Evolutionary conservation across 37 sponge, comb jelly and placozoan genomes (phyloP).

Genomic region (Eunapius fragilis): DNA sequence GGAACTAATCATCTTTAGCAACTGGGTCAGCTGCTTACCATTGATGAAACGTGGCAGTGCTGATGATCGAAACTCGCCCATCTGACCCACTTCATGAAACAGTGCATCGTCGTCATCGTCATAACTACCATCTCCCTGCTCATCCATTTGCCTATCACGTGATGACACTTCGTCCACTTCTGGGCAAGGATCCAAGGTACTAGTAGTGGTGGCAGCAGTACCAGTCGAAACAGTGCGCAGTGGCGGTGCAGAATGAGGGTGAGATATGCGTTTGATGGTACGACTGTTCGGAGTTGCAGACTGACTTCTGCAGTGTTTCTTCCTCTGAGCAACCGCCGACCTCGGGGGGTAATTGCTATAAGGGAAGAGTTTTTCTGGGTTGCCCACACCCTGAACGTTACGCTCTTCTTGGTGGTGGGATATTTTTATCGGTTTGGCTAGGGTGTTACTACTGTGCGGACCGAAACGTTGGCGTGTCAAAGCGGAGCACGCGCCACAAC

Average conservation of each 20-base stretch:
- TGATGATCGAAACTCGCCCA: background rate
- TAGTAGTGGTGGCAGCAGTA: background rate
- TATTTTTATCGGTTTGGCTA: constrained; percentile 20
- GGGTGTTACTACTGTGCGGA: background rate
- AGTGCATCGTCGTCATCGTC: background rate
- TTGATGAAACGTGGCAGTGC: background rate
- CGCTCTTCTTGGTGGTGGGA: constrained; percentile 16
- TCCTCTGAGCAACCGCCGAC: constrained; percentile 1
- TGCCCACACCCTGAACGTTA: constrained; percentile 40
- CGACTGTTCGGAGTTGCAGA: background rate
- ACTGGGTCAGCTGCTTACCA: background rate
- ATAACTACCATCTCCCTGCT: background rate
- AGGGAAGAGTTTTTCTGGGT: constrained; percentile 69
- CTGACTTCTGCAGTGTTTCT: background rate
- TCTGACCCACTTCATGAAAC: background rate
- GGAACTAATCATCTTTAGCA: background rate
- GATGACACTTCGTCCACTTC: background rate
- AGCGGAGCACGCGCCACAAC: background rate
- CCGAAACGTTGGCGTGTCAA: background rate
- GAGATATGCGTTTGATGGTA: background rate
- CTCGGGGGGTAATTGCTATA: constrained; percentile 65
- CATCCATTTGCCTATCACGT: background rate
- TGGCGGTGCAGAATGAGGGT: background rate
- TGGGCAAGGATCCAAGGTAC: background rate
- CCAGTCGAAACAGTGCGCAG: background rate